Conservation (phyloP, 2,113 vertebrate genomes). For the Syngnathus scovelli region DNA sequence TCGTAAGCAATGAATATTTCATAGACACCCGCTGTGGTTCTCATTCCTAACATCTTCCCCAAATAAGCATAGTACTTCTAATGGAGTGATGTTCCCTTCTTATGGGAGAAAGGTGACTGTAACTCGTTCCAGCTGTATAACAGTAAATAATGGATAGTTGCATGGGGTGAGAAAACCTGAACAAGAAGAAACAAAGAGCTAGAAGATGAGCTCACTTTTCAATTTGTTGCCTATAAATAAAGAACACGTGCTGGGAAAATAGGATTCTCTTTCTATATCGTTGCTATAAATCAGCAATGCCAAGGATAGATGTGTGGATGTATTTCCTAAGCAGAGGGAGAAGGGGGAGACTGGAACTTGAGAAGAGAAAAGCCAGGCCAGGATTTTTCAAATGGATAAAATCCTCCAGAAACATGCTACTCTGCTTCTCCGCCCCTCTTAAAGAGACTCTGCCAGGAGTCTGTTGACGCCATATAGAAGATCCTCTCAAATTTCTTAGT, state of each 20-base stretch:
- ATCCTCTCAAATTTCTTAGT: conserved; percentile 31
- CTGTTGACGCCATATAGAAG: conserved; percentile 25
- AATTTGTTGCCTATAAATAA: conserved; percentile 72
- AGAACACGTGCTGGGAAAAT: conserved; percentile 67
- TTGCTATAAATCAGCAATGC: conserved; percentile 64
- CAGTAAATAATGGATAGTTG: conserved; percentile 30
- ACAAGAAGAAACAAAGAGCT: conserved; percentile 38
- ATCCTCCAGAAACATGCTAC: conserved; percentile 36
- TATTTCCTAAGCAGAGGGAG: conserved; percentile 47
- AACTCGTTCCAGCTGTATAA: conserved; percentile 66
- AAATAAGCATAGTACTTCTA: conserved; percentile 18
- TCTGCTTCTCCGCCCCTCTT: conserved; percentile 25
- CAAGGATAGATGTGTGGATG: conserved; percentile 37
- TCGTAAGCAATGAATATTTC: conserved; percentile 7
- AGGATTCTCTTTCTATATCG: conserved; percentile 58
- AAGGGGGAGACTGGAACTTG: conserved; percentile 34
- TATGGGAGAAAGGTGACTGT: conserved; percentile 49
- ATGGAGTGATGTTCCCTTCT: conserved; percentile 37
- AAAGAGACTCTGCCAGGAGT: conserved; percentile 33
- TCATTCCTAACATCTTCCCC: conserved; percentile 24
- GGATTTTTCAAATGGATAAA: conserved; percentile 36
- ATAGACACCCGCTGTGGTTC: conserved; percentile 39
- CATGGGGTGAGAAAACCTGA: conserved; percentile 38
- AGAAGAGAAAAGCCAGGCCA: conserved; percentile 44
- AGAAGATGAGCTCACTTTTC: conserved; percentile 73